Evolutionary conservation across 64 coral and sea anemone genomes (phyloP), one percentile per base, ranked within the genome.

Genomic region (Hydrozoanthus tunicans): DNA sequence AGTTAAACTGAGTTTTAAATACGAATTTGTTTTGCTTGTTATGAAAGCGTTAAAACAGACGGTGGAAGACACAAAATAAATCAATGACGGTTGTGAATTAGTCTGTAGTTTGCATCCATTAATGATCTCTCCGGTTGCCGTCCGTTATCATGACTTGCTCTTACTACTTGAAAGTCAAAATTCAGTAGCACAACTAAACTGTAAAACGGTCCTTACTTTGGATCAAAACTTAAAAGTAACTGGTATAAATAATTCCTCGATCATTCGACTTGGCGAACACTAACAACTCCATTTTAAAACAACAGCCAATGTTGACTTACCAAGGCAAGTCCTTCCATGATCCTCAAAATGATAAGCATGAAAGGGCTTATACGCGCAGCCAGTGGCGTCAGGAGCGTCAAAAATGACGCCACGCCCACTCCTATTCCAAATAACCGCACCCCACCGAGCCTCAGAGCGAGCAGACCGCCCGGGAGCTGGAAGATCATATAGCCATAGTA

Each of bases 401-500:
- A 62, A 3, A 92, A 0, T 3, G 92, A 96, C 3, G 95, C 95
- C 8, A 89, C 73, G 56, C 79, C 56, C 2, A 96, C 77, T 32
- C 92, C 95, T 43, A 89, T 64, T 9, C 95, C 95, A 89, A 96
- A 96, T 51, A 96, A 26, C 53, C 79, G 88, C 2, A 93, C 95
- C 5, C 95, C 95, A 4, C 95, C 92, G 3, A 96, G 6, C n/a
- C 84, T 66, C 77, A 96, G 64, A 4, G 95, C 92, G 11, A 96
- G 17, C 58, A 90, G 67, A 12, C 95, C 95, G 59, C 95, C 95
- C 3, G 95, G 95, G 3, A 96, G 91, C 90, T 96, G 95, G 83
- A 96, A 96, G 3, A 96, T 86, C 95, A 96, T 96, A 92, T 96
- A 96, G 6, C 95, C 95, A 53, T 94, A 94, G 59, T 96, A 96